These are phyloP conservation scores for Eptatretus atami DNA, from an alignment of 2,797 vertebrate species.

Conservation along the genomic window DNA sequence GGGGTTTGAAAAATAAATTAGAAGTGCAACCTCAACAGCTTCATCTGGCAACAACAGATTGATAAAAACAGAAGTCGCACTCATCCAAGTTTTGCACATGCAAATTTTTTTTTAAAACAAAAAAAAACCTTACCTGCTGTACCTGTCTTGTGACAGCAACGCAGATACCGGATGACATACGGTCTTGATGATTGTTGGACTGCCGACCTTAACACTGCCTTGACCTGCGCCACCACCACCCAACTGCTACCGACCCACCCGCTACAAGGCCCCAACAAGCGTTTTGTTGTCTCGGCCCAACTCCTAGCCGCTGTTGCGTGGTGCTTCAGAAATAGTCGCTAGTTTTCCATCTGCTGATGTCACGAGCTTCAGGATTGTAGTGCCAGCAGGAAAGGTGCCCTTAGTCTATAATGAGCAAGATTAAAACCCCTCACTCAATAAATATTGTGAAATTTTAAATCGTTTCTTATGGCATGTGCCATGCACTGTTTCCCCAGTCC, in stretches of 20 bases:
- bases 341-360: conserved; percentile 7
- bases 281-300: conserved; percentile 6
- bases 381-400: conserved; percentile 7
- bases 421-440: background rate
- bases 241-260: background rate
- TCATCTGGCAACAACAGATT: too few species aligned
- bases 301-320: conserved; percentile 5
- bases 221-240: background rate
- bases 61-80: too few species aligned
- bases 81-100: too few species aligned
- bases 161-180: conserved; percentile 8
- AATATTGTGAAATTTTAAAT: too few species aligned
- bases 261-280: background rate
- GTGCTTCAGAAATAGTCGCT: conserved; percentile 7
- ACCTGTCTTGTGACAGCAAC: conserved; percentile 6
- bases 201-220: conserved; percentile 4
- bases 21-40: too few species aligned
- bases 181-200: conserved; percentile 7
- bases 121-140: background rate
- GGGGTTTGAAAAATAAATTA: too few species aligned
- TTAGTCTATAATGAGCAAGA: conserved; percentile 4
- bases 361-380: conserved; percentile 6
- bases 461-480: too few species aligned
- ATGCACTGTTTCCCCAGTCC: too few species aligned
- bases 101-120: too few species aligned